Evolutionary conservation across 2,113 vertebrate species (phyloP).

Genomic region (Caloenas nicobarica): DNA sequence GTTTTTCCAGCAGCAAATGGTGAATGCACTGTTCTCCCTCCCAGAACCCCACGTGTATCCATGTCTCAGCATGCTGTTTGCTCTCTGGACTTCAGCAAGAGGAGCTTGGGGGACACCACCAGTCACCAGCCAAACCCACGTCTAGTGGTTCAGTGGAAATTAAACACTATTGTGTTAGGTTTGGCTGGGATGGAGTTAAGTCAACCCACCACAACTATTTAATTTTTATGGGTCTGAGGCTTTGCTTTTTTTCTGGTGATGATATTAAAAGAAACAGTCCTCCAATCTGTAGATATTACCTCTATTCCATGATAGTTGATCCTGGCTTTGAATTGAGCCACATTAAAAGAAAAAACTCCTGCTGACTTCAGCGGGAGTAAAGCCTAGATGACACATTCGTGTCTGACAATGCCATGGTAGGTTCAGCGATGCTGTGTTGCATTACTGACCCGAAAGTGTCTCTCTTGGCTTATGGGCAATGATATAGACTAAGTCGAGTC

Average conservation of each 20-base stretch:
- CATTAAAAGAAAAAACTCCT: not conserved
- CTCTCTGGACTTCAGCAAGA: not conserved
- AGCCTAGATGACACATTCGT: not conserved
- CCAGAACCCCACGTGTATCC: not conserved
- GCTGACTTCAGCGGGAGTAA: not conserved
- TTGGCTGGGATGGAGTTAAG: not conserved
- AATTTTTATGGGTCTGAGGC: not conserved
- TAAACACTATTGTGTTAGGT: not conserved
- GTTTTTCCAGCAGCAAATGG: slow-evolving; percentile 22
- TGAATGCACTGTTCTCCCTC: not conserved
- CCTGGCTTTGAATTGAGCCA: not conserved
- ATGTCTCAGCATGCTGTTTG: not conserved
- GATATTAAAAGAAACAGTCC: not conserved
- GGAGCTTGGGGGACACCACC: fast-evolving
- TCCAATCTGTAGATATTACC: not conserved
- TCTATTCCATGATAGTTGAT: not conserved
- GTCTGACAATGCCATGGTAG: not conserved
- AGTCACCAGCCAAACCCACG: not conserved
- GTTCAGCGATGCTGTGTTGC: not conserved
- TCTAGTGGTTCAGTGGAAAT: not conserved
- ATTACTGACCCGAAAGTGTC: not conserved
- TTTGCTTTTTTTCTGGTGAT: not conserved
- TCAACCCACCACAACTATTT: not conserved
- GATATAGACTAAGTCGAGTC: not conserved
- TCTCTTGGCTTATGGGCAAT: not conserved